Evolutionary conservation across 2,113 vertebrate species (phyloP), one percentile per base, ranked within the genome.

Genomic region (Chunga burmeisteri): DNA sequence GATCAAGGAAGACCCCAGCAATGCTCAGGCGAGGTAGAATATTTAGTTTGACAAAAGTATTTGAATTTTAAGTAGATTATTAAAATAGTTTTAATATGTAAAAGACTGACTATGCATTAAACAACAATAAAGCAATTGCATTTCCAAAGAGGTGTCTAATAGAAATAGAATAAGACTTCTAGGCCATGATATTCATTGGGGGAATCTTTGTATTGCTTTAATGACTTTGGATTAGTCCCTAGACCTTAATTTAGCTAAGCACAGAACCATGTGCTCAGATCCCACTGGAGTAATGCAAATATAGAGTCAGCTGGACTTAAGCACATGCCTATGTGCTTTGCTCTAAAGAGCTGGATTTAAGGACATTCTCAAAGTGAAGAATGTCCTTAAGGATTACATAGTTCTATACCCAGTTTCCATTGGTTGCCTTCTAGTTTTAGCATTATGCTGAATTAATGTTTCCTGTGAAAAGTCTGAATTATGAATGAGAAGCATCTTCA

Each of bases 1-100:
- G 81, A 95, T 98, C 79, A 96, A 97, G 29, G 85, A 97, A 94
- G 96, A 98, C 12, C 93, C 90, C 53, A 68, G 42, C 40, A 97
- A 98, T 67, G 65, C 94, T 86, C 80, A 96, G 62, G 98, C 98
- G n/a, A 98, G 98, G 98, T 98, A 96, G 75, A 83, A 72, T 65
- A 78, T 85, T n/a, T n/a, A 65, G n/a, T 55, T 55, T 65, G 46
- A 75, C 49, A 74, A 50, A 62, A 87, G 21, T 34, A 73, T 86
- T 86, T 83, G 23, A 46, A 65, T 94, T 80, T 92, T 78, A 83
- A 88, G 20, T 58, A 29, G 58, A 61, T 86, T 80, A 63, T 91
- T 86, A 89, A 86, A 95, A 77, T 61, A 61, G 62, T 81, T 42
- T 55, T 63, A 93, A 67, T 86, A 91, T 74, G 55, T 30, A 53